Conservation (phyloP, 2,113 vertebrate species). For the Malurus elegans region DNA sequence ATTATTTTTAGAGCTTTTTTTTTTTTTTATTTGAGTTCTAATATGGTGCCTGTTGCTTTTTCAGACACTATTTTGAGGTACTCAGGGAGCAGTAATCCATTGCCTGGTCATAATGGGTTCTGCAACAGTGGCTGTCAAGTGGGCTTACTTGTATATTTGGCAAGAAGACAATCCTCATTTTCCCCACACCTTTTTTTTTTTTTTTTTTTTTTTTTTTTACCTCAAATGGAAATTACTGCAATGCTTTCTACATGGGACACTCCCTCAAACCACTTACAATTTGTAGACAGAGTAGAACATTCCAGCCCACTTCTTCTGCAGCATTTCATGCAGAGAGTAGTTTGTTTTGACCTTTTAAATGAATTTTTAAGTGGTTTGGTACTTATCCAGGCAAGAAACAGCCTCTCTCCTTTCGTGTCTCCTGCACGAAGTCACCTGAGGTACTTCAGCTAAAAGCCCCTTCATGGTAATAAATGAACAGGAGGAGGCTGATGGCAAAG, state of each 20-base stretch:
- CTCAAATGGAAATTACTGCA: neutral
- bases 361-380: neutral
- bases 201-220: neutral
- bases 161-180: neutral
- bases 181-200: neutral
- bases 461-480: neutral
- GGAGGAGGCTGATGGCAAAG: neutral
- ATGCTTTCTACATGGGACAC: neutral
- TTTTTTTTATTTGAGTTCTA: neutral
- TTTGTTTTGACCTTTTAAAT: neutral
- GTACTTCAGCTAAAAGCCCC: neutral
- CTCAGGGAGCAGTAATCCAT: neutral
- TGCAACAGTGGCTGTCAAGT: neutral
- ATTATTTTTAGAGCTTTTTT: neutral
- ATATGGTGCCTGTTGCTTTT: neutral
- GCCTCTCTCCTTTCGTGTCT: neutral
- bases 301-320: neutral
- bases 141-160: neutral
- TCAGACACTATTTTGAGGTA: neutral
- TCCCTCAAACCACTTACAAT: neutral
- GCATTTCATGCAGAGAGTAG: neutral
- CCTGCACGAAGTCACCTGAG: neutral
- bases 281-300: neutral
- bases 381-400: neutral
- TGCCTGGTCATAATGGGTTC: neutral